These are phyloP conservation scores for Bagarius yarrelli DNA, from an alignment of 2,113 vertebrate genomes.

Conservation along the genomic window DNA sequence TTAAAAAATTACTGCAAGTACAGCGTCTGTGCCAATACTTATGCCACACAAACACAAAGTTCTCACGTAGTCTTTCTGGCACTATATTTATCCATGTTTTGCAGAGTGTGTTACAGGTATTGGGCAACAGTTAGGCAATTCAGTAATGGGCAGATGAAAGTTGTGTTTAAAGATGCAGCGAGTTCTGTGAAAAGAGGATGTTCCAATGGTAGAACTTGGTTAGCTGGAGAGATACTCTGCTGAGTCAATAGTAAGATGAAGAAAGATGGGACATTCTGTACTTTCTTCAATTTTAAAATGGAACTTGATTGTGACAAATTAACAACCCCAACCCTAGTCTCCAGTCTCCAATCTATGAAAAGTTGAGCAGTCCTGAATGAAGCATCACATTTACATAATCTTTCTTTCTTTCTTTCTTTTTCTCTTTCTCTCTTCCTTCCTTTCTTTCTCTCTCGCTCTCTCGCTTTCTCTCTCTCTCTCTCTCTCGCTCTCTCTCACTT, in stretches of 20 bases:
- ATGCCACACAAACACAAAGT: not conserved
- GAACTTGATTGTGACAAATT: not conserved
- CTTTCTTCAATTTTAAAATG: not conserved
- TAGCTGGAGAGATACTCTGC: constrained; percentile 55
- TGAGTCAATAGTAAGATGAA: constrained; percentile 17
- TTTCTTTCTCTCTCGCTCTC: too few relatives aligned
- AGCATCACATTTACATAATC: too few relatives aligned
- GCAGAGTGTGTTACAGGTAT: constrained; percentile 54
- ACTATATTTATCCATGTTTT: constrained; percentile 50
- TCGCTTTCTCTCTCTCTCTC: too few relatives aligned
- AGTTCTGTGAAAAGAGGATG: constrained; percentile 65
- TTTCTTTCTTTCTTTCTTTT: too few relatives aligned
- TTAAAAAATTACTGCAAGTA: not conserved
- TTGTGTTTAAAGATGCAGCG: constrained; percentile 43
- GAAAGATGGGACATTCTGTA: constrained; percentile 57
- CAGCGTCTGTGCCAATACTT: not conserved
- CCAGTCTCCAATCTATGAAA: too few relatives aligned
- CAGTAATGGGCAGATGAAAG: constrained; percentile 51
- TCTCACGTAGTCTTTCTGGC: constrained; percentile 41
- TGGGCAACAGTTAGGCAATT: constrained; percentile 70
- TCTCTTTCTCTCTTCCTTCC: too few relatives aligned
- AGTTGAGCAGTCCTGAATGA: too few relatives aligned
- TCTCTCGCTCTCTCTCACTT: too few relatives aligned
- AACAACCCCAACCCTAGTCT: too few relatives aligned
- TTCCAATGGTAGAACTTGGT: constrained; percentile 35